These are phyloP conservation scores for Felis chaus DNA, from an alignment of 2,113 vertebrate genomes.

Conservation along the genomic window DNA sequence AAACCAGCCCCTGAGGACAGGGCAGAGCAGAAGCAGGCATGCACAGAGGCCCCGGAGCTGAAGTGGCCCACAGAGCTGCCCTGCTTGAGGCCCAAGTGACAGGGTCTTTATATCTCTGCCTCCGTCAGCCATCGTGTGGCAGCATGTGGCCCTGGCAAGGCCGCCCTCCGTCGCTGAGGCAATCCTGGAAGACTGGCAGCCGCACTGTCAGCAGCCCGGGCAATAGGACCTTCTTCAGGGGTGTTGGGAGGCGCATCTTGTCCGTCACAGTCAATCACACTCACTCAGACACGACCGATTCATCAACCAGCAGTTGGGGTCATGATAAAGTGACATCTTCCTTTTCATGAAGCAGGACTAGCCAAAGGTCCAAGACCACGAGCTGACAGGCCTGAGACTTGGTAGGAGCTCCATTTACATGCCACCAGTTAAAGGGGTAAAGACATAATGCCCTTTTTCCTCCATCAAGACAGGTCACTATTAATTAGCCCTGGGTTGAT, in stretches of 20 bases:
- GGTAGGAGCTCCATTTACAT: background rate
- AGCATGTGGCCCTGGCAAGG: background rate
- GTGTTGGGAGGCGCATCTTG: rapidly evolving
- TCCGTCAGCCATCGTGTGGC: background rate
- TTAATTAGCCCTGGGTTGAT: background rate
- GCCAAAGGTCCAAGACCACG: background rate
- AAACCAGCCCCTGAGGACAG: no score
- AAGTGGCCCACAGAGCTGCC: no score
- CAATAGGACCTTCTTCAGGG: background rate
- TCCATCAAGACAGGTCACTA: background rate
- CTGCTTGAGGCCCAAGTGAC: rapidly evolving
- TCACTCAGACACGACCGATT: background rate
- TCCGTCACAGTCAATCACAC: background rate
- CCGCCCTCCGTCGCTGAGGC: background rate
- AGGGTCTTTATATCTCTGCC: background rate
- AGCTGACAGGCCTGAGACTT: background rate
- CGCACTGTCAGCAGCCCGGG: background rate
- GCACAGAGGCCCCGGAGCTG: no score
- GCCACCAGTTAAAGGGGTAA: background rate
- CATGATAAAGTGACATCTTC: background rate
- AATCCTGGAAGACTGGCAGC: rapidly evolving
- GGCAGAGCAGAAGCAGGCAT: background rate
- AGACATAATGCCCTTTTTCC: background rate
- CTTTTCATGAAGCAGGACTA: background rate
- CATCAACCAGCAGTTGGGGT: background rate